Evolutionary conservation across 1,140 invertebrate genomes (phyloP).

Genomic region (Euwallacea similis): DNA sequence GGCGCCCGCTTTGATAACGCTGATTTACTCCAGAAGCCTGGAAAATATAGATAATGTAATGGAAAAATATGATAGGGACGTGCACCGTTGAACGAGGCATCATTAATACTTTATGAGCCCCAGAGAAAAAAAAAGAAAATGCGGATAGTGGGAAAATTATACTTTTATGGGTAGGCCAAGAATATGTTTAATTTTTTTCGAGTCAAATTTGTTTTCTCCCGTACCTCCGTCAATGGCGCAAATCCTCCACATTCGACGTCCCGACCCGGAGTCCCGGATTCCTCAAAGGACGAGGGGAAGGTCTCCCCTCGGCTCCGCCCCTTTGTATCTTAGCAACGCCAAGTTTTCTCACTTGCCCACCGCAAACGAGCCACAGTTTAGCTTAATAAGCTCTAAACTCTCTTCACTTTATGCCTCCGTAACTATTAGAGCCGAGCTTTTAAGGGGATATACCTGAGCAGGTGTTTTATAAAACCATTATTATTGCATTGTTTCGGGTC

Average conservation of each 20-base stretch:
- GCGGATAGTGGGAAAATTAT: background rate
- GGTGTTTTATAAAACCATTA: background rate
- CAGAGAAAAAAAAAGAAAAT: slow-evolving; percentile 2
- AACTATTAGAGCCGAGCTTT: slow-evolving; percentile 14
- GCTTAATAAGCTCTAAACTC: slow-evolving; percentile 43
- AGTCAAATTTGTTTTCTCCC: background rate
- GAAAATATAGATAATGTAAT: slow-evolving; percentile 52
- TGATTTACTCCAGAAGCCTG: slow-evolving; percentile 49
- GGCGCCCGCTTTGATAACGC: slow-evolving; percentile 47
- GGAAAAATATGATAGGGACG: slow-evolving; percentile 50
- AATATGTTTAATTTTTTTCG: background rate
- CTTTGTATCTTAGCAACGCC: slow-evolving; percentile 43
- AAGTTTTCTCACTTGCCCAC: slow-evolving; percentile 39
- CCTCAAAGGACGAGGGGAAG: slow-evolving; percentile 6
- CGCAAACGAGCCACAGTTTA: slow-evolving; percentile 41
- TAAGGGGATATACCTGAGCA: slow-evolving; percentile 22
- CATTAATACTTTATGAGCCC: slow-evolving; percentile 31
- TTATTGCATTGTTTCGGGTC: background rate
- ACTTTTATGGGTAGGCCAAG: background rate
- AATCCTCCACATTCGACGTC: background rate
- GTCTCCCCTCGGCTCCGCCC: slow-evolving; percentile 16
- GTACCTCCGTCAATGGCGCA: background rate
- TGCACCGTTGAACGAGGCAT: slow-evolving; percentile 36
- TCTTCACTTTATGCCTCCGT: slow-evolving; percentile 30
- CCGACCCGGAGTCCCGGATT: slow-evolving; percentile 2